phyloP scores from a whole-genome alignment of 2,888 invertebrate genomes.

The Oxycera nigricornis region DNA sequence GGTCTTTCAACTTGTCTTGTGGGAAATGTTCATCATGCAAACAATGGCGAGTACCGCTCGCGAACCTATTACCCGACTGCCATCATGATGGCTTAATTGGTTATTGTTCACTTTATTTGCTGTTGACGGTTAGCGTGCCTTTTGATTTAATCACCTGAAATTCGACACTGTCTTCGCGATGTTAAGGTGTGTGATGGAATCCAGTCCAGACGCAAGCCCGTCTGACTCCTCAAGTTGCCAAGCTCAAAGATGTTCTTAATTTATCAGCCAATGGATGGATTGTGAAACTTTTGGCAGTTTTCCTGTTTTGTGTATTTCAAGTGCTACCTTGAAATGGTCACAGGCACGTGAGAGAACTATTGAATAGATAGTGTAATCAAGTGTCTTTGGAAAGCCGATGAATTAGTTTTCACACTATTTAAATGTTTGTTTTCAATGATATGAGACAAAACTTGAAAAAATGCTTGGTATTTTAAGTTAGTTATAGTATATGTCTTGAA shows the following conservation, averaged over 20 bases:
- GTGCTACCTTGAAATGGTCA: not conserved
- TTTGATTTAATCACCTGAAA: conserved; percentile 42
- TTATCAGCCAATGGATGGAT: not conserved
- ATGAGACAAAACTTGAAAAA: too few relatives aligned
- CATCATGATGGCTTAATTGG: conserved; percentile 44
- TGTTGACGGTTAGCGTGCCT: conserved; percentile 21
- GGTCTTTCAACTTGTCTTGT: conserved; percentile 44
- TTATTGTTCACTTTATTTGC: conserved; percentile 42
- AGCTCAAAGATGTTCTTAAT: not conserved
- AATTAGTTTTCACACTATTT: not conserved
- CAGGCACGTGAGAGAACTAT: not conserved
- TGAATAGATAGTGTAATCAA: not conserved
- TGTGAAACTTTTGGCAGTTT: not conserved
- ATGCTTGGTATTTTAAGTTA: too few relatives aligned
- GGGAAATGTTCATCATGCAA: conserved; percentile 39
- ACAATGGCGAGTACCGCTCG: conserved; percentile 26
- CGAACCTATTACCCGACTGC: conserved; percentile 26
- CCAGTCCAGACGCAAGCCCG: not conserved
- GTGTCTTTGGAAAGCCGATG: not conserved
- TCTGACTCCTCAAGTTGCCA: too few relatives aligned
- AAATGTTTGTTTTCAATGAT: too few relatives aligned
- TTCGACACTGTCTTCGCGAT: conserved; percentile 12
- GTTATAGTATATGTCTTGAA: too few relatives aligned
- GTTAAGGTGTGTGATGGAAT: conserved; percentile 1
- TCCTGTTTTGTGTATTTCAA: not conserved